Evolutionary conservation across 2,113 vertebrate genomes (phyloP).

Genomic region (Nymphicus hollandicus): DNA sequence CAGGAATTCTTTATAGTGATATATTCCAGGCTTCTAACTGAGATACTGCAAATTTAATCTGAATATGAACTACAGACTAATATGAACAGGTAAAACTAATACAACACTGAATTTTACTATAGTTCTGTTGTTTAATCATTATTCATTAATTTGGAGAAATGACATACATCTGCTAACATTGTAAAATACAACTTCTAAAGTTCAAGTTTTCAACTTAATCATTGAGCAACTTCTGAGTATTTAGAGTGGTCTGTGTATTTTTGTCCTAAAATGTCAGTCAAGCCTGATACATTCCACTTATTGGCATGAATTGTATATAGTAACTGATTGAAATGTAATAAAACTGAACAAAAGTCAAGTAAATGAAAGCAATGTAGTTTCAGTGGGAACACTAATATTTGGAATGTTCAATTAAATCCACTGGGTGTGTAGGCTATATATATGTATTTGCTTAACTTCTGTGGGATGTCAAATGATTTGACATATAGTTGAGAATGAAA

Average conservation of each 20-base stretch:
- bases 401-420: background rate
- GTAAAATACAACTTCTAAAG: background rate
- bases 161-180: background rate
- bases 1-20: background rate
- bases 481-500: background rate
- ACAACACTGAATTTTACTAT: background rate
- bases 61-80: background rate
- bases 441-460: background rate
- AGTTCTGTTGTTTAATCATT: background rate
- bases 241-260: background rate
- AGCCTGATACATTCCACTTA: background rate
- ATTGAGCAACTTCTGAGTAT: background rate
- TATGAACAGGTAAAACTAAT: background rate
- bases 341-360: background rate
- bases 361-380: background rate
- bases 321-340: background rate
- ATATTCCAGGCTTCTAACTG: background rate
- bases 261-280: background rate
- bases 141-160: background rate
- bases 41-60: background rate
- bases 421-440: background rate
- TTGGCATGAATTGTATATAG: background rate
- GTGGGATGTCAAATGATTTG: background rate
- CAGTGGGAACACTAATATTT: background rate
- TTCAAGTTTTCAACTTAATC: background rate